Evolutionary conservation across 2,888 invertebrate genomes (phyloP).

Genomic region (Melanostoma scalare): DNA sequence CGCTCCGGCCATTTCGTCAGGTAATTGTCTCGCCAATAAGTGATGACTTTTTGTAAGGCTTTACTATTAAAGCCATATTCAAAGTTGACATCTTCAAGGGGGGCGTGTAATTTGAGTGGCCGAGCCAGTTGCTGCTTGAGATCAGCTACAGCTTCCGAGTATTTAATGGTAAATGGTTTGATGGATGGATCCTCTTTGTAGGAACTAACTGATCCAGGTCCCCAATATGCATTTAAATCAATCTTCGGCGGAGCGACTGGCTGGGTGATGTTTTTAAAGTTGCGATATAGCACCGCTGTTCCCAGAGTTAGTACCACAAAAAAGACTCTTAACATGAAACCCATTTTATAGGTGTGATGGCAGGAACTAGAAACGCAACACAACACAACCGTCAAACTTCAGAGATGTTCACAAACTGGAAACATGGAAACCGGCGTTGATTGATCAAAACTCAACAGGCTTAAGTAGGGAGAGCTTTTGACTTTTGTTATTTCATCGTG

Average conservation of each 20-base stretch:
- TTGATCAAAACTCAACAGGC: not conserved
- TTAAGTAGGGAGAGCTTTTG: not conserved
- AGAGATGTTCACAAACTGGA: conserved; percentile 33
- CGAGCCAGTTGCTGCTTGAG: conserved; percentile 84
- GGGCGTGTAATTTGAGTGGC: conserved; percentile 83
- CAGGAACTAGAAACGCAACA: not conserved
- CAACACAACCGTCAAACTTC: conserved; percentile 10
- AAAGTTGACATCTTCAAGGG: conserved; percentile 87
- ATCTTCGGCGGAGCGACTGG: conserved; percentile 78
- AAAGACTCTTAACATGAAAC: conserved; percentile 74
- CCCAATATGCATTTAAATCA: conserved; percentile 80
- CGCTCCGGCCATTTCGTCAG: conserved; percentile 86
- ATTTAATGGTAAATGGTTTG: conserved; percentile 77
- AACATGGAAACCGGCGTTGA: conserved; percentile 22
- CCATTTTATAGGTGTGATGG: conserved; percentile 50
- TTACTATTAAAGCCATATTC: conserved; percentile 91
- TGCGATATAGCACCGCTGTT: conserved; percentile 78
- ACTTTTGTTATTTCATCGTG: not conserved
- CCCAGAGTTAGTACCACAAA: conserved; percentile 76
- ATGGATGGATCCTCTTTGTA: conserved; percentile 79
- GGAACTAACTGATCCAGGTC: conserved; percentile 77
- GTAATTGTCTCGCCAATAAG: conserved; percentile 91
- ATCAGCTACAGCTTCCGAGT: conserved; percentile 80
- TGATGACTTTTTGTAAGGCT: conserved; percentile 86
- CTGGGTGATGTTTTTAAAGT: conserved; percentile 76